Evolutionary conservation across 2,888 invertebrate genomes (phyloP).

Genomic region (Drosophila melanocephala): DNA sequence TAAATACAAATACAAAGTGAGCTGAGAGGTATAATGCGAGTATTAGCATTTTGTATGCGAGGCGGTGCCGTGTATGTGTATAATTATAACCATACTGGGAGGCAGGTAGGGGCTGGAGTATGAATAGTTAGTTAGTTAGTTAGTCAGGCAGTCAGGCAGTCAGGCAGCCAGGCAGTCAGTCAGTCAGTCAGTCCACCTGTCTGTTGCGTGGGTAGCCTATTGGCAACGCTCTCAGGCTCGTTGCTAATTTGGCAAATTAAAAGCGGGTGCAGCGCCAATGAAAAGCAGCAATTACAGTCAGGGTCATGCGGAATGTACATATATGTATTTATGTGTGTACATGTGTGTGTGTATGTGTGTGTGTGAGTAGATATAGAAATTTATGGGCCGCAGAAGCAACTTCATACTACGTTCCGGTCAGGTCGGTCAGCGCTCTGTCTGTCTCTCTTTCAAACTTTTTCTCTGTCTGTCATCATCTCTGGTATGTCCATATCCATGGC

Average conservation of each 20-base stretch:
- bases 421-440: background rate
- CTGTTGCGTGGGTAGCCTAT: conserved; percentile 31
- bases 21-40: conserved; percentile 2
- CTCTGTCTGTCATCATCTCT: background rate
- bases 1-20: conserved; percentile 19
- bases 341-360: background rate
- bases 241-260: conserved; percentile 51
- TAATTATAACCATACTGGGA: conserved; percentile 37
- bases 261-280: conserved; percentile 42
- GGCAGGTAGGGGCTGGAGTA: conserved; percentile 8
- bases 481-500: conserved; percentile 12
- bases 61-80: conserved; percentile 24
- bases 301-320: conserved; percentile 13
- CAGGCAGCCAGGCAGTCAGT: rapidly evolving
- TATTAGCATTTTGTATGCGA: conserved; percentile 33
- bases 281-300: conserved; percentile 42
- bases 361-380: conserved; percentile 26
- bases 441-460: background rate
- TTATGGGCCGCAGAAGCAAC: conserved; percentile 35
- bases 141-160: rapidly evolving
- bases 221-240: conserved; percentile 30
- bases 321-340: conserved; percentile 10
- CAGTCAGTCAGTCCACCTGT: background rate
- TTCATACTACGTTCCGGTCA: conserved; percentile 4
- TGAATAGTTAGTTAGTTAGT: conserved; percentile 7